Percentiles rank a stretch among this genome's conserved stretches.
phyloP scores from a whole-genome alignment of 2,113 vertebrate genomes.

The Dryoscopus gambensis region DNA sequence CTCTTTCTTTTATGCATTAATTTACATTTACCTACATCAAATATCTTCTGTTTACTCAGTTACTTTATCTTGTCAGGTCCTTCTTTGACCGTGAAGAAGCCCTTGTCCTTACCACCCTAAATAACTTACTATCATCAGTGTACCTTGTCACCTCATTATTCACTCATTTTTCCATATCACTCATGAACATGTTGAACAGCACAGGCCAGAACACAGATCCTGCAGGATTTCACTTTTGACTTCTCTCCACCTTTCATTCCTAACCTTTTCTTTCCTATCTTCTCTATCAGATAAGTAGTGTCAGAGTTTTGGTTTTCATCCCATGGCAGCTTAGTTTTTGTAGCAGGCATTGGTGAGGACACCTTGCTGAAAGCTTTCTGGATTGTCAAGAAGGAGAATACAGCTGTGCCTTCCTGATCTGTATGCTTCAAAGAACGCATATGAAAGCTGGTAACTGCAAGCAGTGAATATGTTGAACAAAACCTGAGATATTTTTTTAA shows the following conservation, averaged over 20 bases:
- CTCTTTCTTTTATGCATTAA: not conserved
- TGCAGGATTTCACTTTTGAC: conserved; percentile 22
- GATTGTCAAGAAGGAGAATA: not conserved
- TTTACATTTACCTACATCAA: not conserved
- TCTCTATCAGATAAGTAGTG: not conserved
- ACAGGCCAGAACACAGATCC: not conserved
- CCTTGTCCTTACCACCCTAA: conserved; percentile 24
- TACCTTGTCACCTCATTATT: conserved; percentile 49
- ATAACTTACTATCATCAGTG: conserved; percentile 48
- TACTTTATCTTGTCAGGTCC: not conserved
- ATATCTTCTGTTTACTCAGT: not conserved
- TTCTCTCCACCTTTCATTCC: conserved; percentile 19
- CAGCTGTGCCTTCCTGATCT: not conserved
- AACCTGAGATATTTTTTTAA: not conserved
- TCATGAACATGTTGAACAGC: not conserved
- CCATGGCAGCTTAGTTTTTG: not conserved
- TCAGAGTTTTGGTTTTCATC: conserved; percentile 22
- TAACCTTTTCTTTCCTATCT: not conserved
- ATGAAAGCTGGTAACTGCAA: not conserved
- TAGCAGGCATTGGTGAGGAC: not conserved
- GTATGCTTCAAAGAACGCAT: not conserved
- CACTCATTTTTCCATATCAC: conserved; percentile 35
- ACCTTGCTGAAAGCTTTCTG: not conserved
- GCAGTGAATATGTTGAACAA: not conserved
- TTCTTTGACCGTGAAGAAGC: not conserved